Conservation (phyloP, 2,888 invertebrate species). For the Watsonalla binaria region DNA sequence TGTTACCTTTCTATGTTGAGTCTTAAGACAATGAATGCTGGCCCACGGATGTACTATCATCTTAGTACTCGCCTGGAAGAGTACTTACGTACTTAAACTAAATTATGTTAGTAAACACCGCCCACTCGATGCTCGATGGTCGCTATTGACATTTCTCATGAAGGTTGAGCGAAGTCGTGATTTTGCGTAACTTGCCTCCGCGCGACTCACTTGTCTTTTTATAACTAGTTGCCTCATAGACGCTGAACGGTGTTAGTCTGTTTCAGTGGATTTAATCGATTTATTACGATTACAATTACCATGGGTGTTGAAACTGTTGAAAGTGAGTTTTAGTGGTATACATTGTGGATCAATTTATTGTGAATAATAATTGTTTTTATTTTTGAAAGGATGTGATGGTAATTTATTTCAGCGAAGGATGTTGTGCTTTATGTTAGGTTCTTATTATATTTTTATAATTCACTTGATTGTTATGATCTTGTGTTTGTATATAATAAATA, state of each 20-base stretch:
- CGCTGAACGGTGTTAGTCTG: constrained; percentile 39
- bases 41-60: constrained; percentile 7
- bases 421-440: too few species aligned
- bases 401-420: too few species aligned
- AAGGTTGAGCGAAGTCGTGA: constrained; percentile 67
- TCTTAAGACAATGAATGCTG: constrained; percentile 18
- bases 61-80: constrained; percentile 7
- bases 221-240: constrained; percentile 50
- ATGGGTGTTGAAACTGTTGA: constrained; percentile 45
- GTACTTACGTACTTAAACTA: constrained; percentile 14
- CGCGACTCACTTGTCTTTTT: constrained; percentile 52
- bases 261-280: constrained; percentile 10
- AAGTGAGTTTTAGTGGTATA: constrained; percentile 31
- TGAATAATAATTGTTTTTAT: background rate
- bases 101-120: constrained; percentile 44
- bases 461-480: too few species aligned
- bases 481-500: too few species aligned
- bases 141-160: constrained; percentile 73
- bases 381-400: background rate
- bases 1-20: background rate
- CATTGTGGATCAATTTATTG: constrained; percentile 5
- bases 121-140: constrained; percentile 47
- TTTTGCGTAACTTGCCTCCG: constrained; percentile 70
- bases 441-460: too few species aligned
- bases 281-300: constrained; percentile 8